Evolutionary conservation across 2,113 vertebrate genomes (phyloP).

Genomic region (Lucifuga dentata): DNA sequence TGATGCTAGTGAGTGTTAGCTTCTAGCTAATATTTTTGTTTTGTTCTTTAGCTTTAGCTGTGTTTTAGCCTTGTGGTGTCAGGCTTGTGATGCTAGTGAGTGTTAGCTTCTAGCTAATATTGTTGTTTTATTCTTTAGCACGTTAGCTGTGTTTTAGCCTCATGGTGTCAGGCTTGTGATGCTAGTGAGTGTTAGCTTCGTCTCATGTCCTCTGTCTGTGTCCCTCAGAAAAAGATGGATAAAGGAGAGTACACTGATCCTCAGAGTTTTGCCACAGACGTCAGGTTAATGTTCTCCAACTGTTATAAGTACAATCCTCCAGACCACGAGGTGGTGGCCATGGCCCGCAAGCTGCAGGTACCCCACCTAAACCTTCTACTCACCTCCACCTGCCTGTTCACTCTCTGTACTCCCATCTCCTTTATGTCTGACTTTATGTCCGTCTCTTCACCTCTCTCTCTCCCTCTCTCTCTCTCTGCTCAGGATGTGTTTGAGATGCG

Average conservation of each 20-base stretch:
- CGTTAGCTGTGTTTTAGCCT: no score
- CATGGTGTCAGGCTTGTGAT: no score
- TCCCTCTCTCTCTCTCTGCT: background rate
- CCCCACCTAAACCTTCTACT: background rate
- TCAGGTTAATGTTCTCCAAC: constrained; percentile 99
- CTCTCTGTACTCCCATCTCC: background rate
- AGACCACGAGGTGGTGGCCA: constrained; percentile 97
- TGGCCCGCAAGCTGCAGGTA: constrained; percentile 99
- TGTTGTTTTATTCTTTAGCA: no score
- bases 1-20: no score
- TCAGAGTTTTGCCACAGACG: constrained; percentile 95
- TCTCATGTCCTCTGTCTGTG: no score
- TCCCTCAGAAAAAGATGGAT: constrained; percentile 96
- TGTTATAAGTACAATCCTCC: constrained; percentile 99
- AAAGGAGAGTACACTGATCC: constrained; percentile 93
- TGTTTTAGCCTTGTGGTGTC: no score
- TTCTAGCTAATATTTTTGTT: no score
- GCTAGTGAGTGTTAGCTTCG: no score
- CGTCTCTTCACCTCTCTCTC: background rate
- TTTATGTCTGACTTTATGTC: background rate
- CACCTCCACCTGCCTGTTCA: background rate
- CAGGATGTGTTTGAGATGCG: constrained; percentile 99
- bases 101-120: no score
- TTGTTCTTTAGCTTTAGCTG: no score
- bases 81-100: no score